phyloP scores from a whole-genome alignment of 2,888 invertebrate genomes.

The Lysandra bellargus region DNA sequence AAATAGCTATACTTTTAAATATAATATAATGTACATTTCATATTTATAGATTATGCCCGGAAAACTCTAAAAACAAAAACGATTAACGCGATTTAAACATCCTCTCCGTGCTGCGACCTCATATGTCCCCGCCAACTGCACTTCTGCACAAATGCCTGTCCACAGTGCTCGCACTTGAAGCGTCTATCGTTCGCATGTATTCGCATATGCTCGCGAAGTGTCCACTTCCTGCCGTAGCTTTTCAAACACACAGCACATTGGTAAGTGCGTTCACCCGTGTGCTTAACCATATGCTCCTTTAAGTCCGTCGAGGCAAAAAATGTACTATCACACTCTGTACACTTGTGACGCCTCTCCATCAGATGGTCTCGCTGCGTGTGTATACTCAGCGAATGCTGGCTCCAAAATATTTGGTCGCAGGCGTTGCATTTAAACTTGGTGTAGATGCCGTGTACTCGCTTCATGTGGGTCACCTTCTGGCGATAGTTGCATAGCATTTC shows the following conservation, averaged over 20 bases:
- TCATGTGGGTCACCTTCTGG: constrained; percentile 44
- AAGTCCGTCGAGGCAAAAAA: constrained; percentile 56
- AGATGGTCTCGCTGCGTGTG: constrained; percentile 56
- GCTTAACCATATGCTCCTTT: constrained; percentile 59
- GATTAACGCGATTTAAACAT: constrained; percentile 34
- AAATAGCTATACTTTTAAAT: background rate
- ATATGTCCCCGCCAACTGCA: constrained; percentile 47
- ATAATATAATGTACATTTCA: background rate
- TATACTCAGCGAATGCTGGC: constrained; percentile 43
- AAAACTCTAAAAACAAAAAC: constrained; percentile 9
- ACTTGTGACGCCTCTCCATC: constrained; percentile 48
- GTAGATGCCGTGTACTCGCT: constrained; percentile 43
- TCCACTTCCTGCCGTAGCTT: constrained; percentile 43
- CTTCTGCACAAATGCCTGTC: constrained; percentile 45
- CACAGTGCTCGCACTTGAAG: constrained; percentile 47
- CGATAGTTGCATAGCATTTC: constrained; percentile 41
- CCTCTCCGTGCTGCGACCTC: constrained; percentile 47
- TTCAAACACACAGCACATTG: constrained; percentile 59
- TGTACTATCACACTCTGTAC: constrained; percentile 47
- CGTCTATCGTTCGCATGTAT: constrained; percentile 44
- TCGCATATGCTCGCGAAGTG: constrained; percentile 46
- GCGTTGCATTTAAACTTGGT: constrained; percentile 42
- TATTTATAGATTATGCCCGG: background rate
- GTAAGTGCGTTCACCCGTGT: constrained; percentile 55
- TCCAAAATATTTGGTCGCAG: constrained; percentile 47